Evolutionary conservation across 2,797 vertebrate species (phyloP).

Genomic region (Clamator glandarius): DNA sequence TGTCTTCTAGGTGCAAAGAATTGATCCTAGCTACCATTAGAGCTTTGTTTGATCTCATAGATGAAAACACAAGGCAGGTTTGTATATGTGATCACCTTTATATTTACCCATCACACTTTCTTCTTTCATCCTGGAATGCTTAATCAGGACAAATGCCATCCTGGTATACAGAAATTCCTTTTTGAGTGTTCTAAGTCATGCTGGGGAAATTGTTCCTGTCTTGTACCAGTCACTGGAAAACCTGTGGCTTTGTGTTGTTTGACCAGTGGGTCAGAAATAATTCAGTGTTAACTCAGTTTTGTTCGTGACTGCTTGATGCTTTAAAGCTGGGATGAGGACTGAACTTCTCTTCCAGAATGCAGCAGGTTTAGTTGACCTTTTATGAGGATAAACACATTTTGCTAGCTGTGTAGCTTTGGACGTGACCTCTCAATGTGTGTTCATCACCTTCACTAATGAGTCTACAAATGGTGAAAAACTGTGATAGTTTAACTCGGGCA

Average conservation of each 20-base stretch:
- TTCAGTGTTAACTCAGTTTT: neutral
- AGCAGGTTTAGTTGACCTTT: neutral
- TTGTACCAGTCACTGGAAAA: neutral
- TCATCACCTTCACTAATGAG: neutral
- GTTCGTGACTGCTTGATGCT: neutral
- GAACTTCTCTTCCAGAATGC: neutral
- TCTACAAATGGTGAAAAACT: neutral
- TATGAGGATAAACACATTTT: neutral
- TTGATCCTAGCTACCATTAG: slow-evolving; percentile 91
- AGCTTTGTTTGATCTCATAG: slow-evolving; percentile 93
- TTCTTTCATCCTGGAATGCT: neutral
- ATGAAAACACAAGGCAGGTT: slow-evolving; percentile 93
- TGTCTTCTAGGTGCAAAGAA: slow-evolving; percentile 92
- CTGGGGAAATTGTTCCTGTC: neutral
- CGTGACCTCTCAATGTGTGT: neutral
- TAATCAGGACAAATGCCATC: neutral
- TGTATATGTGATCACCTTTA: slow-evolving; percentile 27
- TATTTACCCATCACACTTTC: neutral
- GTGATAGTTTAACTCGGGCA: neutral
- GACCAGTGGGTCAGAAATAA: neutral
- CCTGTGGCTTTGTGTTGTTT: neutral
- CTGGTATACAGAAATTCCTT: neutral
- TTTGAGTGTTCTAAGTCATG: neutral
- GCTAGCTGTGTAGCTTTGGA: neutral
- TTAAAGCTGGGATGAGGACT: neutral